Evolutionary conservation across 1,140 invertebrate genomes (phyloP), one percentile per base, ranked within the genome.

Genomic region (Magallana angulata): DNA sequence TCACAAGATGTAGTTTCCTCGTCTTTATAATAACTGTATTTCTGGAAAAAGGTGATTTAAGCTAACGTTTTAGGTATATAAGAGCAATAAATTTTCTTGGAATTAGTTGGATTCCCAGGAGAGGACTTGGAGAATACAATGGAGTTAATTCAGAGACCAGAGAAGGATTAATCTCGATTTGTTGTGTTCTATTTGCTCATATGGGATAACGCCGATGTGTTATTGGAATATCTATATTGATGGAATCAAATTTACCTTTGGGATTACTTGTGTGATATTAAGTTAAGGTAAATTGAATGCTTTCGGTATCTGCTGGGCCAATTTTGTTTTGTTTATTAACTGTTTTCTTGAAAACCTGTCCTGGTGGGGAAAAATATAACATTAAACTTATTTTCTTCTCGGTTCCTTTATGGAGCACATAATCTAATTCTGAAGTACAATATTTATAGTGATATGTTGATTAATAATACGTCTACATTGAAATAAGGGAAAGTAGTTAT

Each of bases 1-100:
- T 58, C 81, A 57, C 48, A 82, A 82, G 81, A 82, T 82, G 81
- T 82, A 82, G 48, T 82, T 82, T 82, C 57, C 81, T 82, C 81
- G 81, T 82, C 81, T 57, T n/a, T 82, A 82, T 82, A 82, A 82
- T 82, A 82, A 82, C 57, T 57, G 81, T 82, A 57, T 57, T 82
- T 82, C 81, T 82, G 81, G 68, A 36, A 76, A 24, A 76, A 76
- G 68, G 68, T 76, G 68, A 76, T 76, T 76, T 76, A 76, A 76
- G 68, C 68, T 76, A 76, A 18, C 68, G 68, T 76, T 76, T 76
- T 76, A 76, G 68, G 68, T 76, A 76, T 76, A 76, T 76, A 76
- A 76, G 68, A 76, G 68, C 14, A 30, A 76, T 76, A 76, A 76
- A 76, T 76, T 76, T 76, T 76, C 68, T 76, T 36, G 68, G 68